Percentiles rank a stretch among this genome's conserved stretches.
phyloP scores from a whole-genome alignment of 2,797 vertebrate genomes.

The Tachyglossus aculeatus region DNA sequence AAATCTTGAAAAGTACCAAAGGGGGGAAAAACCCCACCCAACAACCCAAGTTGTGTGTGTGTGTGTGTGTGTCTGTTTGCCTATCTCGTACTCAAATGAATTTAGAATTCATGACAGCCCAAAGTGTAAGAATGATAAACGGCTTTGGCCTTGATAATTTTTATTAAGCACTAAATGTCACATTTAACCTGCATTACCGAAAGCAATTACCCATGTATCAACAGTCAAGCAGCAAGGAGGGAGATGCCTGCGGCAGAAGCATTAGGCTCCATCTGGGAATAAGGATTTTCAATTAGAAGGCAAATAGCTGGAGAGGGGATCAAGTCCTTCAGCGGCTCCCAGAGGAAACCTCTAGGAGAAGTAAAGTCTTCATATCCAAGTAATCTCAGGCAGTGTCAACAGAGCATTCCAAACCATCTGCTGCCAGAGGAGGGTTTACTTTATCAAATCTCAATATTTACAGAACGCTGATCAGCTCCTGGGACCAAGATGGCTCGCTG shows the following conservation, averaged over 20 bases:
- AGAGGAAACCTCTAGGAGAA: conserved; percentile 75
- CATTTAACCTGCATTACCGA: conserved; percentile 91
- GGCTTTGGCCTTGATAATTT: conserved; percentile 88
- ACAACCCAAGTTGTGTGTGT: neutral
- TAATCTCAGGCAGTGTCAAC: conserved; percentile 78
- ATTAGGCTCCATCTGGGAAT: conserved; percentile 85
- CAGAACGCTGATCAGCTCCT: conserved; percentile 86
- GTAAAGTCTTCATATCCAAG: conserved; percentile 78
- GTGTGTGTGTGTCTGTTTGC: conserved; percentile 10
- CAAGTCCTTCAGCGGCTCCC: conserved; percentile 76
- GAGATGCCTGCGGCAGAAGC: conserved; percentile 70
- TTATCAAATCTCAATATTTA: conserved; percentile 95
- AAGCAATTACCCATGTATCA: conserved; percentile 92
- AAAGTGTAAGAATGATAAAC: conserved; percentile 86
- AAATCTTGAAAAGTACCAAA: conserved; percentile 33
- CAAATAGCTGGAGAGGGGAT: conserved; percentile 85
- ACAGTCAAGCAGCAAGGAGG: conserved; percentile 79
- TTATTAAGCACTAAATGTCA: conserved; percentile 92
- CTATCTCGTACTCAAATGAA: conserved; percentile 66
- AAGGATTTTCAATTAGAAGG: conserved; percentile 92
- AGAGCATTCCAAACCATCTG: conserved; percentile 88
- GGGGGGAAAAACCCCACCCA: neutral
- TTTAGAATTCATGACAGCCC: conserved; percentile 78
- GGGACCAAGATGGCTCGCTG: conserved; percentile 83
- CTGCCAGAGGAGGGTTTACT: conserved; percentile 85